phyloP scores from a whole-genome alignment of 2,797 vertebrate genomes.

The Coregonus sp. region DNA sequence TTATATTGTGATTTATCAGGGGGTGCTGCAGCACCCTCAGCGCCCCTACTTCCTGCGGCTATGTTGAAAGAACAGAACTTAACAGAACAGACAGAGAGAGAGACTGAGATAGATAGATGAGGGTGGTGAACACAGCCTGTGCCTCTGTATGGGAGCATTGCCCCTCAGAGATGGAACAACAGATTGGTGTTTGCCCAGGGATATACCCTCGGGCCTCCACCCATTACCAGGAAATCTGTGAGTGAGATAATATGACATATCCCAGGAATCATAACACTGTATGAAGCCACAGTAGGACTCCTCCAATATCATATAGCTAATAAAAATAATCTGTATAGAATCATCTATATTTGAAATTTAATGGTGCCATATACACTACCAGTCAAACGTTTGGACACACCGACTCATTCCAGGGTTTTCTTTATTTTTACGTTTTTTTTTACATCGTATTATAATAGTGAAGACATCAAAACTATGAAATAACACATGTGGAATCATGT shows the following conservation, averaged over 20 bases:
- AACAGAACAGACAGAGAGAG: neutral
- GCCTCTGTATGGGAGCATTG: neutral
- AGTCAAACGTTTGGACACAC: too few species aligned
- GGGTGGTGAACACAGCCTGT: neutral
- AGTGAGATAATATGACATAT: conserved; percentile 45
- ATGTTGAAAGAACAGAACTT: neutral
- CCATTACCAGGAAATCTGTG: conserved; percentile 44
- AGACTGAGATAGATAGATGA: neutral
- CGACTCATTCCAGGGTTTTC: too few species aligned
- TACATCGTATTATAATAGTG: too few species aligned
- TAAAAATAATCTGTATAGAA: neutral
- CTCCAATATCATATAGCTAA: conserved; percentile 3
- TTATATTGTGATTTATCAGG: too few species aligned
- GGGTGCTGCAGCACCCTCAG: too few species aligned
- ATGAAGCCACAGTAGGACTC: conserved; percentile 1
- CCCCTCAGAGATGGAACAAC: conserved; percentile 35
- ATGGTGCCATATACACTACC: neutral
- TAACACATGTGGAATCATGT: too few species aligned
- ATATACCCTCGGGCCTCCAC: conserved; percentile 19
- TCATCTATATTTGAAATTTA: conserved; percentile 15
- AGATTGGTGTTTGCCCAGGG: conserved; percentile 36
- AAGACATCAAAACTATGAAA: too few species aligned
- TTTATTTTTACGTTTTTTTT: too few species aligned
- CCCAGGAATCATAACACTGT: conserved; percentile 42
- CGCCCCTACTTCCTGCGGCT: too few species aligned